Evolutionary conservation across 2,113 vertebrate genomes (phyloP).

Genomic region (Neotoma lepida): DNA sequence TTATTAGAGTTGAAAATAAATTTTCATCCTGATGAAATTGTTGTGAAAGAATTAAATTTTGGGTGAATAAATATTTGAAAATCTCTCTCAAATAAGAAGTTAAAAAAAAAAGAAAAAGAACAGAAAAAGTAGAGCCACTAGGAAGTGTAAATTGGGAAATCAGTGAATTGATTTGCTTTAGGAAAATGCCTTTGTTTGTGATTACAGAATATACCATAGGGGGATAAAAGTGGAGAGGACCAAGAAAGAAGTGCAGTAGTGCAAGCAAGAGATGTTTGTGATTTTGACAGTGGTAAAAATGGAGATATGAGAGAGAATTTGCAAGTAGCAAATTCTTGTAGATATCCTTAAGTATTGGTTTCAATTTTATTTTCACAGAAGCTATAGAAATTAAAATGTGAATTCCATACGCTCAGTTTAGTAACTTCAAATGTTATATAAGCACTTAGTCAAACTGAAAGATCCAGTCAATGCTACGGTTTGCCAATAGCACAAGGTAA

Average conservation of each 20-base stretch:
- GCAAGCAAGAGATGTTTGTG: neutral
- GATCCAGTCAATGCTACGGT: neutral
- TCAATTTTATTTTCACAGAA: conserved; percentile 38
- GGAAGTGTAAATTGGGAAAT: neutral
- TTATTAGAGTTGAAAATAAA: neutral
- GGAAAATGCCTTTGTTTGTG: neutral
- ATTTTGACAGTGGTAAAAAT: neutral
- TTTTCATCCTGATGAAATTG: neutral
- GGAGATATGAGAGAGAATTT: neutral
- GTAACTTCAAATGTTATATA: neutral
- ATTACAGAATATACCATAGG: neutral
- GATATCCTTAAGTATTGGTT: neutral
- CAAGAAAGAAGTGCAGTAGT: neutral
- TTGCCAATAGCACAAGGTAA: conserved; percentile 4
- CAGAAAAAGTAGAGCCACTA: neutral
- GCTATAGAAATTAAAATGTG: neutral
- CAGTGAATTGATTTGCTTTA: neutral
- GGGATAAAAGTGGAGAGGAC: neutral
- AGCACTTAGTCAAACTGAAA: conserved; percentile 5
- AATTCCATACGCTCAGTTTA: neutral
- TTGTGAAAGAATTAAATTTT: neutral
- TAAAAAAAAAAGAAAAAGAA: neutral
- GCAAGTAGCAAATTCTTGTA: neutral
- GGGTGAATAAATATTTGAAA: neutral
- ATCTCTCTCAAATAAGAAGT: neutral